Percentiles rank a stretch among this genome's conserved stretches.
Evolutionary conservation across 2,797 vertebrate genomes (phyloP).

Genomic region (Tapera naevia): DNA sequence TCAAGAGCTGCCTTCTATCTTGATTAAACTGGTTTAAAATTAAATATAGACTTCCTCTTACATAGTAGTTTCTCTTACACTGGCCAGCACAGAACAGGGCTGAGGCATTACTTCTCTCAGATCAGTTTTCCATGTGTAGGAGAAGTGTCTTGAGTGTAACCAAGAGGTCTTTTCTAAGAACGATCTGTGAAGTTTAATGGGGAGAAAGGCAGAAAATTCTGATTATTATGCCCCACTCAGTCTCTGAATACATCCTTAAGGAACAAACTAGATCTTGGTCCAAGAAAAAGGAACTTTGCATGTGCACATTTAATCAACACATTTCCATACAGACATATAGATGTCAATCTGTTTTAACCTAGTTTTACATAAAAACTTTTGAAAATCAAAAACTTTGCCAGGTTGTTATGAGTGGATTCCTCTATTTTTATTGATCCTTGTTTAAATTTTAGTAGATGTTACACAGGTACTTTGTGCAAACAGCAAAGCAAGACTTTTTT

Average conservation of each 20-base stretch:
- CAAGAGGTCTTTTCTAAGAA: not conserved
- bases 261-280: not conserved
- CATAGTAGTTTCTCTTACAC: not conserved
- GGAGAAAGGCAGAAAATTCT: not conserved
- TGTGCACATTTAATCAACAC: not conserved
- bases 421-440: not conserved
- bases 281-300: not conserved
- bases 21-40: not conserved
- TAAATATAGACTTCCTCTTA: not conserved
- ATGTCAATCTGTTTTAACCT: not conserved
- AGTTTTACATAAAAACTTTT: not conserved
- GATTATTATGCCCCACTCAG: not conserved
- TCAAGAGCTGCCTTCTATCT: not conserved
- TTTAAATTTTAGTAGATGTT: not conserved
- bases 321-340: not conserved
- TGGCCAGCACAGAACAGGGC: not conserved
- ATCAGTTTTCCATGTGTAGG: not conserved
- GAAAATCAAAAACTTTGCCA: not conserved
- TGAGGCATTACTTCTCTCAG: not conserved
- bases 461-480: not conserved
- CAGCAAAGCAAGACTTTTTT: not conserved
- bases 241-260: not conserved
- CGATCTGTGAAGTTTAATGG: not conserved
- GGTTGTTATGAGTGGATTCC: not conserved
- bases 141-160: not conserved